phyloP scores from a whole-genome alignment of 1,140 invertebrate genomes.

The Mactra quadrangularis region DNA sequence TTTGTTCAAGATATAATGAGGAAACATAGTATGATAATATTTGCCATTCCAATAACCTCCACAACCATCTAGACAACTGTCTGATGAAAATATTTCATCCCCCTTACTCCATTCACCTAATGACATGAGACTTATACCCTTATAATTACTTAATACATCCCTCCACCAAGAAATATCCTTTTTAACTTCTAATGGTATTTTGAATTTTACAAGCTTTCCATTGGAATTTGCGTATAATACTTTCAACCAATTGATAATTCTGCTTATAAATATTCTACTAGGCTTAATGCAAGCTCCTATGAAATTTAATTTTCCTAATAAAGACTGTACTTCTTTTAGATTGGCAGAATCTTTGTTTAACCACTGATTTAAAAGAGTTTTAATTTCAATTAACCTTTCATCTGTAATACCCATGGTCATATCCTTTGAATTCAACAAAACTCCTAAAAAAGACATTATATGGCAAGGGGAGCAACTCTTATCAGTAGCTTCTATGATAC shows the following conservation, averaged over 20 bases:
- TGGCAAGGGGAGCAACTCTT: slow-evolving; percentile 23
- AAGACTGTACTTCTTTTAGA: no score
- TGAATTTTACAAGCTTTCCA: background rate
- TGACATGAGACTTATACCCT: slow-evolving; percentile 3
- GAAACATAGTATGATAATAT: no score
- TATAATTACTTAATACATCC: background rate
- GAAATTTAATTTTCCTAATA: no score
- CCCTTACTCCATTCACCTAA: no score
- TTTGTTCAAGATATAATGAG: no score
- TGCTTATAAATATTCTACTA: background rate
- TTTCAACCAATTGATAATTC: background rate
- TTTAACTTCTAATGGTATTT: background rate
- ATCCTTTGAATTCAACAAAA: no score
- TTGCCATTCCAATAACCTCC: no score
- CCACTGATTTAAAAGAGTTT: no score
- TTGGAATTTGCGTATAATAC: background rate
- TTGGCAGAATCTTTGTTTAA: no score
- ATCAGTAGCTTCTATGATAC: background rate
- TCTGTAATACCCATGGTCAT: background rate
- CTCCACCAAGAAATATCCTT: background rate
- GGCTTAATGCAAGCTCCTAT: slow-evolving; percentile 3
- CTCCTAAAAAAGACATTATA: background rate
- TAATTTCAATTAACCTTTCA: slow-evolving; percentile 4
- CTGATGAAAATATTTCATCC: no score
- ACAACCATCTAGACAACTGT: no score